These are phyloP conservation scores for Drosophila mimica DNA, from an alignment of 2,888 invertebrate species.

Conservation along the genomic window DNA sequence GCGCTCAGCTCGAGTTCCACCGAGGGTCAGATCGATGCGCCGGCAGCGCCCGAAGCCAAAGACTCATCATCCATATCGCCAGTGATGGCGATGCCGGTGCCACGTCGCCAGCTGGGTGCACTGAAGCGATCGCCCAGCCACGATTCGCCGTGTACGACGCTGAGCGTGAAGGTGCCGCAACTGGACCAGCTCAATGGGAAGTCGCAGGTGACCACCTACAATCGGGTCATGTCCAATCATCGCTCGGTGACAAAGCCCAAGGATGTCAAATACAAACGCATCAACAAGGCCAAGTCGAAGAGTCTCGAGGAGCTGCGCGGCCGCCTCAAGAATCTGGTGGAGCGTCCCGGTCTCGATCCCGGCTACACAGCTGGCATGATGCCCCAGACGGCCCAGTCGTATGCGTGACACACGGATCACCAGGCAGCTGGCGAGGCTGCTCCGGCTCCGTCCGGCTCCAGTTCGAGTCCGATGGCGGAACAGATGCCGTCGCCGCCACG, in stretches of 20 bases:
- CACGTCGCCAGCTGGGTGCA: slow-evolving; percentile 65
- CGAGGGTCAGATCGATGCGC: slow-evolving; percentile 77
- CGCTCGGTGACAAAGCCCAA: slow-evolving; percentile 95
- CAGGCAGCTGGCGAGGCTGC: slow-evolving; percentile 6
- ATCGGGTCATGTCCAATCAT: slow-evolving; percentile 95
- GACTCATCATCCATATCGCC: slow-evolving; percentile 40
- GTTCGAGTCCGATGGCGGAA: slow-evolving; percentile 41
- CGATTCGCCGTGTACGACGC: slow-evolving; percentile 75
- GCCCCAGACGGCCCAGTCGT: slow-evolving; percentile 86
- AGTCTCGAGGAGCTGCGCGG: slow-evolving; percentile 94
- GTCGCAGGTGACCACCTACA: slow-evolving; percentile 90
- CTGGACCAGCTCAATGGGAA: slow-evolving; percentile 62
- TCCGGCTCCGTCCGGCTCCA: slow-evolving; percentile 16
- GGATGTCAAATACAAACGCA: slow-evolving; percentile 95
- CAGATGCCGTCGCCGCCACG: slow-evolving; percentile 46
- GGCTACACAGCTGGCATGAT: slow-evolving; percentile 77
- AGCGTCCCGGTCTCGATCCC: slow-evolving; percentile 86
- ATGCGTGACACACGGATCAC: slow-evolving; percentile 86
- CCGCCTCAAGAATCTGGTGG: slow-evolving; percentile 93
- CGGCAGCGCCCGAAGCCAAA: slow-evolving; percentile 56
- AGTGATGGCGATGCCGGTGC: slow-evolving; percentile 44
- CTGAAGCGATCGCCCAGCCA: slow-evolving; percentile 68
- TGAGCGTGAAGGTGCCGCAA: slow-evolving; percentile 74
- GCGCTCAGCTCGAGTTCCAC: slow-evolving; percentile 83
- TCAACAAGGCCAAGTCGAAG: slow-evolving; percentile 95